Percentiles rank a stretch among this genome's conserved stretches.
Evolutionary conservation across 2,113 vertebrate species (phyloP).

Genomic region (Chaetorhynchus papuensis): DNA sequence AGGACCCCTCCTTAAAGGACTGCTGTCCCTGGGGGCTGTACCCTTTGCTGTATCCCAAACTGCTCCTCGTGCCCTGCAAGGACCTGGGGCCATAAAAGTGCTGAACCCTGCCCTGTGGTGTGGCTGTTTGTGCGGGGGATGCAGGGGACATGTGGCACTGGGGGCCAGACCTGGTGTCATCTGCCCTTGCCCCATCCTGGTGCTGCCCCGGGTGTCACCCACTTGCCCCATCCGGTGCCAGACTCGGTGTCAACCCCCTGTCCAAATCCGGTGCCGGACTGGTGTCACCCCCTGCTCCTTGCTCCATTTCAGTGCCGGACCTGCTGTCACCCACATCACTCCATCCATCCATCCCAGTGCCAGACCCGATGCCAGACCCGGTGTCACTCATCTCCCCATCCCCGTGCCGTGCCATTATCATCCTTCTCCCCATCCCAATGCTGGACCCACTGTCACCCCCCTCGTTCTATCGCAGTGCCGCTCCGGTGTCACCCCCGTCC

Average conservation of each 20-base stretch:
- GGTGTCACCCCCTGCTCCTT: not conserved
- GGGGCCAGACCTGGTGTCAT: not conserved
- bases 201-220: not conserved
- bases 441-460: fast-evolving
- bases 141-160: fast-evolving
- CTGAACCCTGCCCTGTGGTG: not conserved
- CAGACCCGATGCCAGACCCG: too few relatives aligned
- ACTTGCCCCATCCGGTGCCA: too few relatives aligned
- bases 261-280: not conserved
- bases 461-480: too few relatives aligned
- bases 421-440: not conserved
- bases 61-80: fast-evolving
- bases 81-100: not conserved
- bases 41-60: not conserved
- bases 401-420: fast-evolving
- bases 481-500: fast-evolving
- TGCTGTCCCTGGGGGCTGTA: not conserved
- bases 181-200: not conserved
- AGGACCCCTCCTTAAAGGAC: not conserved
- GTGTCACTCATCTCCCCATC: not conserved
- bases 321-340: not conserved
- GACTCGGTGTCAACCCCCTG: not conserved
- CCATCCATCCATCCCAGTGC: not conserved
- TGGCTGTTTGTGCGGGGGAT: not conserved
- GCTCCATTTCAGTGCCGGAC: not conserved